Base-by-base conservation (phyloP, 2,797 vertebrate genomes). In the Lophura swinhoii region DNA sequence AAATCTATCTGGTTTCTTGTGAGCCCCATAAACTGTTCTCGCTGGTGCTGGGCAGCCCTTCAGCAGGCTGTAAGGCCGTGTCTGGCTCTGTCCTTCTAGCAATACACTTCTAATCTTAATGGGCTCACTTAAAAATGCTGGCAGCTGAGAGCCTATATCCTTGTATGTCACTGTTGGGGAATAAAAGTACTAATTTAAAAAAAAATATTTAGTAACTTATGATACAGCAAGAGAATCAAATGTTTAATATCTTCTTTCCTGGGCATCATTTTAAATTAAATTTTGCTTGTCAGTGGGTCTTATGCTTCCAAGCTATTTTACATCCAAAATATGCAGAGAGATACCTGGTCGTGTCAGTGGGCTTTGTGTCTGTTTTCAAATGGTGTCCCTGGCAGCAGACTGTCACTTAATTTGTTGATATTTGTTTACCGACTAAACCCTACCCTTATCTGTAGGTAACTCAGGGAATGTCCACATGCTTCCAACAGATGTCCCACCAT, bases 361-460 rank as follows among this genome's bases (percentile, higher is more conserved):
- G 2, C 2, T 63, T 89, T 75, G 31, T 48, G n/a, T 60, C 22
- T 71, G 35, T n/a, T 90, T 84, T 86, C 22, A 56, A 49, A 44
- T n/a, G 2, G 1, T 11, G 39, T 72, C 14, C 85, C 6, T 26
- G 44, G 44, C n/a, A 89, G 53, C 11, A 80, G 17, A 20, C 58
- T 91, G 60, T n/a, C 2, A 43, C 71, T 87, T 59, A n/a, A 46
- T 71, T 91, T 89, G 62, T 59, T 75, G 62, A 26, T 69, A 14
- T 44, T 89, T 87, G 39, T 83, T 89, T 93, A 60, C 73, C 56
- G n/a, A 71, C 53, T 62, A 53, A 94, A 59, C 69, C 23, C 29
- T 91, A 43, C n/a, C n/a, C 3, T 1, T 41, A 51, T 68, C 75
- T 72, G 81, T 85, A n/a, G 55, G 48, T 43, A 94, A 56, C 28